Evolutionary conservation across 1,140 invertebrate genomes (phyloP).

Genomic region (Acromyrmex echinatior): DNA sequence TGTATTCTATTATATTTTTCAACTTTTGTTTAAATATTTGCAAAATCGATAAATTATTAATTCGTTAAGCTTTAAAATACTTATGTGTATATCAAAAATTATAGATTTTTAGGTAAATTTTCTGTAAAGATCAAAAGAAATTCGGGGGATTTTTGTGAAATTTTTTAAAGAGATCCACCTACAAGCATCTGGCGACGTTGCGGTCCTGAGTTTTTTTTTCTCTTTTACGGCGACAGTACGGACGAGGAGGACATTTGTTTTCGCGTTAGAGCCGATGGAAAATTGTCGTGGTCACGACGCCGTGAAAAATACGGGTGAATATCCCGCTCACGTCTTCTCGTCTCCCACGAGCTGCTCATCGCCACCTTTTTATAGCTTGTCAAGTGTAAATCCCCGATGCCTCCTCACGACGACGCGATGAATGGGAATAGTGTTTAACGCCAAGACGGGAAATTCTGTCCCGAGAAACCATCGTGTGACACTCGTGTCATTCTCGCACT

Average conservation of each 20-base stretch:
- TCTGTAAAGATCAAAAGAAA: background rate
- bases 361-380: constrained; percentile 50
- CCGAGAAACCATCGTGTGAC: constrained; percentile 32
- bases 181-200: background rate
- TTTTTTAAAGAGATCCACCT: background rate
- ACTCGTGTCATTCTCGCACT: constrained; percentile 43
- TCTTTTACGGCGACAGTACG: constrained; percentile 36
- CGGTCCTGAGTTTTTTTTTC: background rate
- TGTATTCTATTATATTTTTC: background rate
- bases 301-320: constrained; percentile 65
- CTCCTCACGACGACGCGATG: constrained; percentile 19
- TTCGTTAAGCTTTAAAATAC: background rate
- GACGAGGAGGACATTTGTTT: constrained; percentile 73
- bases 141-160: background rate
- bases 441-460: constrained; percentile 34
- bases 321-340: constrained; percentile 49
- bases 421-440: constrained; percentile 64
- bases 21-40: background rate
- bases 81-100: no score
- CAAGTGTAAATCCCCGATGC: constrained; percentile 51
- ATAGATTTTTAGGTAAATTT: background rate
- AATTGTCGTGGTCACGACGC: constrained; percentile 56
- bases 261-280: constrained; percentile 72
- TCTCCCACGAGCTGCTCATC: constrained; percentile 36
- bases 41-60: background rate